These are phyloP conservation scores for Hormaphis cornu DNA, from an alignment of 1,140 invertebrate species.

Conservation along the genomic window DNA sequence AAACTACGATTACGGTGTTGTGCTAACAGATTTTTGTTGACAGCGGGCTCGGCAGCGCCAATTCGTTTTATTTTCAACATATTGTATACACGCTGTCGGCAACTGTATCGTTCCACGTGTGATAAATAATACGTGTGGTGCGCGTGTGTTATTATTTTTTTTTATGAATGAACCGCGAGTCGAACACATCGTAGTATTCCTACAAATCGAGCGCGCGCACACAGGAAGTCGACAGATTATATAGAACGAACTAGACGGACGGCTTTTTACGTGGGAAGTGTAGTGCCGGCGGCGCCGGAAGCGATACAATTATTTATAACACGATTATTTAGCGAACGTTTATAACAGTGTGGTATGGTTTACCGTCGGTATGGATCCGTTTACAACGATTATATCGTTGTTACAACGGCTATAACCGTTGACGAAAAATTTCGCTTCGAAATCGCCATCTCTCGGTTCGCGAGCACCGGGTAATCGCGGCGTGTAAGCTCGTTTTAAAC, in stretches of 20 bases:
- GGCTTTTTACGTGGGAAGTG: constrained; percentile 15
- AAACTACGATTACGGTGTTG: background rate
- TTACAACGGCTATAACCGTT: too few species aligned
- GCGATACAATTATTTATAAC: too few species aligned
- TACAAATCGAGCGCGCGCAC: background rate
- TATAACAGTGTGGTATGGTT: too few species aligned
- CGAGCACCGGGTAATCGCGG: too few species aligned
- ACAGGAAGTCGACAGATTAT: constrained; percentile 26
- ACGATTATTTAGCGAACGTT: too few species aligned
- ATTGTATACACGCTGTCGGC: background rate
- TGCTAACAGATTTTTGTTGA: background rate
- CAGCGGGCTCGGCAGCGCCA: constrained; percentile 9
- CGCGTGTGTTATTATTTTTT: constrained; percentile 11
- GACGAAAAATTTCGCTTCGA: too few species aligned
- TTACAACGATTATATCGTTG: too few species aligned
- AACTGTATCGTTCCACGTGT: background rate
- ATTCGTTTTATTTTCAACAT: constrained; percentile 23
- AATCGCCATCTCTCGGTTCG: too few species aligned
- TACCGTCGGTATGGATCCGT: too few species aligned
- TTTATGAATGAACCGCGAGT: constrained; percentile 25
- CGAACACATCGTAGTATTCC: background rate
- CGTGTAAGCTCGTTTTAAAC: too few species aligned
- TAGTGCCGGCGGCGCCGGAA: background rate
- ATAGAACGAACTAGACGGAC: constrained; percentile 19
- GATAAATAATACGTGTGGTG: constrained; percentile 9